Percentiles rank a stretch among this genome's conserved stretches.
These are phyloP conservation scores for Poecilia velifera DNA, from an alignment of 2,797 vertebrate species.

Conservation along the genomic window DNA sequence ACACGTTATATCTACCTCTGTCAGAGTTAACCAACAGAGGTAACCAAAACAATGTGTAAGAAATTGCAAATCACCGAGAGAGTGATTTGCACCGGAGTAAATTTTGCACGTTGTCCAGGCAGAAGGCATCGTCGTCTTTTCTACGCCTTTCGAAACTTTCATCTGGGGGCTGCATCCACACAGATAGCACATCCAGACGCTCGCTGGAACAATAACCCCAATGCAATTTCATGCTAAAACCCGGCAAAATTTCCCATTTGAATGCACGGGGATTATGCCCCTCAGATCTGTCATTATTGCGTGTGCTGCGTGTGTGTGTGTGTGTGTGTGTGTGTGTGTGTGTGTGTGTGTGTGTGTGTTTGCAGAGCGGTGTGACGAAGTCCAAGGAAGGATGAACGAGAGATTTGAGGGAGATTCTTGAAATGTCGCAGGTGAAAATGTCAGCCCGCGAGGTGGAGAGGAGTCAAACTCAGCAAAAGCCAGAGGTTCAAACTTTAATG, in stretches of 20 bases:
- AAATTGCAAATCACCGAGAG: background rate
- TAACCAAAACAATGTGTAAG: background rate
- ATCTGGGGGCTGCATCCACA: background rate
- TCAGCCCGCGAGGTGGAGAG: conserved; percentile 67
- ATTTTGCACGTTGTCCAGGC: background rate
- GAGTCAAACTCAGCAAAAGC: conserved; percentile 68
- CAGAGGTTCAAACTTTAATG: conserved; percentile 70
- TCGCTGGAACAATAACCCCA: background rate
- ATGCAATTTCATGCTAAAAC: background rate
- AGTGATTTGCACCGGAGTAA: background rate
- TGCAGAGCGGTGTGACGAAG: conserved; percentile 39
- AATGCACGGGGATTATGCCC: background rate
- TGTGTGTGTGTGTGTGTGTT: conserved; percentile 14
- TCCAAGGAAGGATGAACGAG: conserved; percentile 45
- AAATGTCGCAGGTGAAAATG: conserved; percentile 75
- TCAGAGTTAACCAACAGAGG: conserved; percentile 26
- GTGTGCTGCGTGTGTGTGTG: background rate
- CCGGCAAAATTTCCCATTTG: background rate
- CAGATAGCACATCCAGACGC: background rate
- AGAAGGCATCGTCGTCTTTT: background rate
- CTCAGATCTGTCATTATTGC: conserved; percentile 6
- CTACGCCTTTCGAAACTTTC: conserved; percentile 8
- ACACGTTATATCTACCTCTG: conserved; percentile 29
- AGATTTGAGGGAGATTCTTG: conserved; percentile 69
- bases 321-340: conserved; percentile 18